Evolutionary conservation across 2,888 invertebrate genomes (phyloP).

Genomic region (Drosophila quinaria): DNA sequence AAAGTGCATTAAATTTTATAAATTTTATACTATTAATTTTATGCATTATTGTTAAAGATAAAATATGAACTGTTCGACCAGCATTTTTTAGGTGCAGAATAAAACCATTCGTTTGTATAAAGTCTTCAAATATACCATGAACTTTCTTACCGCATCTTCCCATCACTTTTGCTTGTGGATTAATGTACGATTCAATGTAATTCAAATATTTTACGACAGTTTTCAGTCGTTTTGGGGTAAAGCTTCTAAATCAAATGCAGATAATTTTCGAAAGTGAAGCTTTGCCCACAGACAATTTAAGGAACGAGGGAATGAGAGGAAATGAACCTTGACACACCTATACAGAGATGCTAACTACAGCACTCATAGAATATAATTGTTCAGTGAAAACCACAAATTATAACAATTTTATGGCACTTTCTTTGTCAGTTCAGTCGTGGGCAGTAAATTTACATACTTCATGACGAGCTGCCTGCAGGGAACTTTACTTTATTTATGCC

Average conservation of each 20-base stretch:
- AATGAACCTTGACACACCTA: conserved; percentile 47
- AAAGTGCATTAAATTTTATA: not conserved
- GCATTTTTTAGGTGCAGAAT: not conserved
- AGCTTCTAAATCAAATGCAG: conserved; percentile 73
- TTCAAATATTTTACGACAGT: conserved; percentile 62
- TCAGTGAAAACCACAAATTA: conserved; percentile 74
- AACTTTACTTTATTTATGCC: conserved; percentile 75
- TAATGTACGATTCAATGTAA: conserved; percentile 32
- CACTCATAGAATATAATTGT: conserved; percentile 63
- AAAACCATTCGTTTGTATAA: not conserved
- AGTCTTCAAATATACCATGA: conserved; percentile 1
- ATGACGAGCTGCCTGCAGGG: conserved; percentile 64
- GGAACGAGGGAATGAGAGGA: not conserved
- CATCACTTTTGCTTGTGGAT: conserved; percentile 9
- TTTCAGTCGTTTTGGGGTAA: conserved; percentile 30
- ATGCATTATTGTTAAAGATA: not conserved
- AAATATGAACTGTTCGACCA: no score
- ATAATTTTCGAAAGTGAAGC: conserved; percentile 64
- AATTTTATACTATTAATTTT: not conserved
- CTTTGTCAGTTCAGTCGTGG: conserved; percentile 59
- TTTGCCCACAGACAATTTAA: conserved; percentile 7
- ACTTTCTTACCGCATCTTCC: not conserved
- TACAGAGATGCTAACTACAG: conserved; percentile 30
- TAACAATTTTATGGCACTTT: conserved; percentile 73
- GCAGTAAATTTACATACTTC: conserved; percentile 77